phyloP scores from a whole-genome alignment of 2,113 vertebrate genomes.

The Alouatta palliata region DNA sequence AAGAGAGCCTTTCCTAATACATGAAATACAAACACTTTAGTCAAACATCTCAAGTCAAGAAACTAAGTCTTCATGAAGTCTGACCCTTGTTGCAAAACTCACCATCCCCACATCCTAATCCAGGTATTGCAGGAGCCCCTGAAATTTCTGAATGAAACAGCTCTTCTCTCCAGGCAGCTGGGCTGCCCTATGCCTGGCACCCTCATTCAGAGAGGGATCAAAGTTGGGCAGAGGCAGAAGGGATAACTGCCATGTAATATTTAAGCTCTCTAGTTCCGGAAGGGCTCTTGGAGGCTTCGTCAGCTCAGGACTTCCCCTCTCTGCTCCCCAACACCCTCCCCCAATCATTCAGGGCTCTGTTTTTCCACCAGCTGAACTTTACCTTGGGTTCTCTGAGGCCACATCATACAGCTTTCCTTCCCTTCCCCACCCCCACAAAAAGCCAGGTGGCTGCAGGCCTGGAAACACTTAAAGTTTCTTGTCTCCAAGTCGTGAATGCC shows the following conservation, averaged over 20 bases:
- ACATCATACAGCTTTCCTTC: background rate
- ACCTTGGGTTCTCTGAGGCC: slow-evolving; percentile 14
- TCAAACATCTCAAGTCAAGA: background rate
- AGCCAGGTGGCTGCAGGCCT: background rate
- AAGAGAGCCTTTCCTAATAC: background rate
- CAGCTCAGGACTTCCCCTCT: background rate
- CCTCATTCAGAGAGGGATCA: background rate
- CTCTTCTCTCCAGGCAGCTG: background rate
- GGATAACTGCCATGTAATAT: background rate
- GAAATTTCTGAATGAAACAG: background rate
- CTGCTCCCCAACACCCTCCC: background rate
- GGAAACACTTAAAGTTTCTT: background rate
- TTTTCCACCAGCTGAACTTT: background rate
- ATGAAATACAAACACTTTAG: background rate
- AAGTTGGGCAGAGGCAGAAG: background rate
- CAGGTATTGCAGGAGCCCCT: background rate
- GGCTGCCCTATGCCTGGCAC: background rate
- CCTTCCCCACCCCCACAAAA: background rate
- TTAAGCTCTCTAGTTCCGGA: slow-evolving; percentile 24
- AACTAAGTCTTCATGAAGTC: background rate
- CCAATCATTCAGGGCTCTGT: background rate
- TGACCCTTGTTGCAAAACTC: background rate
- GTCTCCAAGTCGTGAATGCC: background rate
- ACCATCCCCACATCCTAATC: background rate
- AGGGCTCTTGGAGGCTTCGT: background rate